A percentile compares a stretch with the other conserved stretches of the same genome.
phyloP scores from a whole-genome alignment of 1,140 invertebrate genomes.

The Micrasema longulum region DNA sequence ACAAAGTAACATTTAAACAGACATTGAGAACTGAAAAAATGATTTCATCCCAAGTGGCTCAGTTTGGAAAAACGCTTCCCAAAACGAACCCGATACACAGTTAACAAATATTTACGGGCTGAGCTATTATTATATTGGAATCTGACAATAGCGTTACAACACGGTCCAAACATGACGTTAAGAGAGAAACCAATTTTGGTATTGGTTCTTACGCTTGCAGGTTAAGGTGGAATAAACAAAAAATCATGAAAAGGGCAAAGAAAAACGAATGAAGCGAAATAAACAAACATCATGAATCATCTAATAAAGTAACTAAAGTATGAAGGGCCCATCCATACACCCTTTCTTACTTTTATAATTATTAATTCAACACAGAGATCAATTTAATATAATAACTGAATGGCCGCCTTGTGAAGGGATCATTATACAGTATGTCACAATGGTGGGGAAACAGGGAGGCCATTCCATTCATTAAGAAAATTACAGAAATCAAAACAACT shows the following conservation, averaged over 20 bases:
- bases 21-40: conserved; percentile 3
- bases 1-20: conserved; percentile 36
- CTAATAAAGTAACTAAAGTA: conserved; percentile 54
- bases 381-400: conserved; percentile 51
- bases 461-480: conserved; percentile 49
- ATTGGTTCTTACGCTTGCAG: conserved; percentile 7
- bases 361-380: conserved; percentile 52
- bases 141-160: background rate
- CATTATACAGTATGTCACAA: background rate
- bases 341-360: conserved; percentile 28
- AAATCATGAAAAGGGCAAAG: conserved; percentile 43
- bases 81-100: conserved; percentile 13
- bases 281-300: conserved; percentile 51
- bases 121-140: background rate
- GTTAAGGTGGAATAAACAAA: conserved; percentile 21
- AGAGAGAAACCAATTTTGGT: background rate
- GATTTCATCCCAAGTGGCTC: conserved; percentile 13
- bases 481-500: conserved; percentile 53
- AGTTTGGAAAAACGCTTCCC: background rate
- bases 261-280: conserved; percentile 47
- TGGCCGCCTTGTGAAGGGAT: conserved; percentile 17
- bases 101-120: conserved; percentile 9
- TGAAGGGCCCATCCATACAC: conserved; percentile 42
- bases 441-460: conserved; percentile 30
- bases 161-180: conserved; percentile 20